A percentile compares a stretch with the other conserved stretches of the same genome.
These are phyloP conservation scores for Phalacrocorax carbo DNA, from an alignment of 2,113 vertebrate species.

Conservation along the genomic window DNA sequence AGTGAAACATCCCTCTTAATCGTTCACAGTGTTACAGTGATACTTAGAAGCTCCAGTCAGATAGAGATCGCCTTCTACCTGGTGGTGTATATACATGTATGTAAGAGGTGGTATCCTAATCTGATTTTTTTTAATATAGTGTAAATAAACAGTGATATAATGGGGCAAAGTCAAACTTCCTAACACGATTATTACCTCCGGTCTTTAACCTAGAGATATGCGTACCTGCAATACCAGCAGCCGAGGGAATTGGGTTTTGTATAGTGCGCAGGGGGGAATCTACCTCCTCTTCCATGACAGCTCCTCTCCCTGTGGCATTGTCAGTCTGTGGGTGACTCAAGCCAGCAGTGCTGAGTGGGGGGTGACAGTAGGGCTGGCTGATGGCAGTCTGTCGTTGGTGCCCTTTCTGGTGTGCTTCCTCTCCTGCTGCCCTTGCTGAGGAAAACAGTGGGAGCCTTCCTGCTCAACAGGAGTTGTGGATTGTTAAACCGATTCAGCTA, in stretches of 20 bases:
- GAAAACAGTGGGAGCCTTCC: not conserved
- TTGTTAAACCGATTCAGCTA: not conserved
- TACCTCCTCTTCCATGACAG: not conserved
- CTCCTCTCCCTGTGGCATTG: not conserved
- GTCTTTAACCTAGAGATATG: not conserved
- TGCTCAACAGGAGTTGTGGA: not conserved
- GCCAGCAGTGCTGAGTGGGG: not conserved
- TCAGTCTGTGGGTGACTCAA: not conserved
- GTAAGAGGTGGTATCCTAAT: not conserved
- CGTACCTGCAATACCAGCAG: not conserved
- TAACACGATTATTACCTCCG: not conserved
- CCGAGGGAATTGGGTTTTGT: rapidly evolving
- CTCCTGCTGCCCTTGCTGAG: not conserved
- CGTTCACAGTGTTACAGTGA: not conserved
- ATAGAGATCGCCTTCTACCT: not conserved
- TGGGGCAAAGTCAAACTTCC: not conserved
- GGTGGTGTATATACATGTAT: not conserved
- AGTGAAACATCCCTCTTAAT: not conserved
- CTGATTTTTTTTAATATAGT: not conserved
- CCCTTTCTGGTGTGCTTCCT: not conserved
- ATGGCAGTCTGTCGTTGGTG: not conserved
- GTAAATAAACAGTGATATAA: not conserved
- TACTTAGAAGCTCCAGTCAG: not conserved
- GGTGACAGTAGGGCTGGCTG: not conserved
- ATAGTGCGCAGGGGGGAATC: not conserved